These are phyloP conservation scores for Zoroaster sp. DNA, from an alignment of 53 echinoderm and acorn worm genomes.

Conservation along the genomic window DNA sequence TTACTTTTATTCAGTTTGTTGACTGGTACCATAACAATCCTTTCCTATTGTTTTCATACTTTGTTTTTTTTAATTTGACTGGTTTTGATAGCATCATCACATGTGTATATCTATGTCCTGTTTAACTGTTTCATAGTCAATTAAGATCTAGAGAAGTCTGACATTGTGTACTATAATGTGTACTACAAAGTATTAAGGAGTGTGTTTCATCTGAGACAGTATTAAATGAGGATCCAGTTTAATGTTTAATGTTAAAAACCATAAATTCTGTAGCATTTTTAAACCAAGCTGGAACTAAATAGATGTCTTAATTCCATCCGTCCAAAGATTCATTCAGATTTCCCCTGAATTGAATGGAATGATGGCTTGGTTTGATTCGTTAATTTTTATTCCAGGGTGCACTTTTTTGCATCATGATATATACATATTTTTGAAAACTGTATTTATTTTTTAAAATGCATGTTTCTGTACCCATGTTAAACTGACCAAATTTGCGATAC, in stretches of 20 bases:
- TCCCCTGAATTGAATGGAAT: constrained; percentile 8
- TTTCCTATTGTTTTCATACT: not conserved
- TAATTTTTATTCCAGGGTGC: constrained; percentile 36
- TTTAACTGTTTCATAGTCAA: not conserved
- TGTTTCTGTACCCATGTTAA: constrained; percentile 57
- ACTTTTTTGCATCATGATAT: constrained; percentile 43
- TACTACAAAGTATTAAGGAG: not conserved
- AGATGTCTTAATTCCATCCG: constrained; percentile 47
- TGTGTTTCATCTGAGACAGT: not conserved
- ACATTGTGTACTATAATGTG: constrained; percentile 9
- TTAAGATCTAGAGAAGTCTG: not conserved
- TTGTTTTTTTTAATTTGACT: not conserved
- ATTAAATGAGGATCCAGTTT: constrained; percentile 27
- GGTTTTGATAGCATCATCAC: constrained; percentile 8
- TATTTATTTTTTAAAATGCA: constrained; percentile 38
- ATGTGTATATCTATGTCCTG: not conserved
- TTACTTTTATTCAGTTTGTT: not conserved
- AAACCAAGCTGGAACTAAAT: constrained; percentile 36
- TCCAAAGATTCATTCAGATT: constrained; percentile 27
- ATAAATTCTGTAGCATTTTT: constrained; percentile 16
- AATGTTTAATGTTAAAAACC: constrained; percentile 25
- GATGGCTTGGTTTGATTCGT: constrained; percentile 23
- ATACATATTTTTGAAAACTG: constrained; percentile 48
- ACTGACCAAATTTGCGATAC: constrained; percentile 50
- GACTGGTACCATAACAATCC: not conserved